These are phyloP conservation scores for Cephalotes varians DNA, from an alignment of 2,888 invertebrate species.

Conservation along the genomic window DNA sequence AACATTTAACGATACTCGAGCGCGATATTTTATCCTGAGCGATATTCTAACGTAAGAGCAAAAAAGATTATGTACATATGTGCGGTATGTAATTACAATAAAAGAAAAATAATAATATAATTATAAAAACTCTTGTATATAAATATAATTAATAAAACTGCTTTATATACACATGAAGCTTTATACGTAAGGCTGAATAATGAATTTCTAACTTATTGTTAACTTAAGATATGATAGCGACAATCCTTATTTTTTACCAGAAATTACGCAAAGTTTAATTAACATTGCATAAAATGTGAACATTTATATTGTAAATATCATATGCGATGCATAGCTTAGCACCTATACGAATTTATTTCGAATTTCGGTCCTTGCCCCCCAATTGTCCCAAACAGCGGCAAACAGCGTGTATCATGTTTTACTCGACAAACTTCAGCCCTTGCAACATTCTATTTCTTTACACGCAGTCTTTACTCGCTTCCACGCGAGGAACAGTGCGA, in stretches of 20 bases:
- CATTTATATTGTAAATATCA: neutral
- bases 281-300: neutral
- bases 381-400: no score
- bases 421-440: constrained; percentile 49
- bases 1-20: neutral
- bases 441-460: constrained; percentile 9
- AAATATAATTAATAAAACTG: neutral
- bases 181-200: neutral
- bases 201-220: neutral
- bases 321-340: neutral
- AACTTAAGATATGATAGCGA: no score
- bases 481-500: constrained; percentile 60
- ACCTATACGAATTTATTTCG: neutral
- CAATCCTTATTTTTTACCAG: neutral
- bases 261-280: neutral
- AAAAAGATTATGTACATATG: neutral
- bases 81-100: neutral
- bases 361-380: neutral
- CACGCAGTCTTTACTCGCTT: neutral
- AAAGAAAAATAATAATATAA: neutral
- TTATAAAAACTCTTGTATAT: neutral
- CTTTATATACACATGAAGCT: no score
- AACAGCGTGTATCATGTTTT: constrained; percentile 7
- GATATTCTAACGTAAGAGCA: neutral
- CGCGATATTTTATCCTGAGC: no score